Conservation (phyloP, 1,140 invertebrate genomes). For the Diorhabda elongata region DNA sequence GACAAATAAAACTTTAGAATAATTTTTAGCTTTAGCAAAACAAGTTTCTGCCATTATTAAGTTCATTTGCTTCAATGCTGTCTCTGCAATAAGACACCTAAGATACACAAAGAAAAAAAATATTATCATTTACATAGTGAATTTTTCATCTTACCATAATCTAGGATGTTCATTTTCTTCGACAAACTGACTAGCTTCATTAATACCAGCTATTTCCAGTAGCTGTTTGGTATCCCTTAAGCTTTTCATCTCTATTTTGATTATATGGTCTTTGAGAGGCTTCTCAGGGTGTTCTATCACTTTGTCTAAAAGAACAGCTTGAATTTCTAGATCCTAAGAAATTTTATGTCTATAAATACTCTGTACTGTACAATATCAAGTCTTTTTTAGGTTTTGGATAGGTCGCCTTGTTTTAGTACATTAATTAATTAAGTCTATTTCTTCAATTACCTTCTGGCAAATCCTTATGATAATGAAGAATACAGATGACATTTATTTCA, state of each 20-base stretch:
- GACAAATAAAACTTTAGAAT: constrained; percentile 84
- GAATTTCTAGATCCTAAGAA: constrained; percentile 83
- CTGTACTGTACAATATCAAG: too few species aligned
- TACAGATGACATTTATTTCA: too few species aligned
- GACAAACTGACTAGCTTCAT: constrained; percentile 89
- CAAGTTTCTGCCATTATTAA: constrained; percentile 88
- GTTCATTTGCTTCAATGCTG: constrained; percentile 82
- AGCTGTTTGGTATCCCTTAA: constrained; percentile 88
- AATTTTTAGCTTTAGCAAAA: constrained; percentile 89
- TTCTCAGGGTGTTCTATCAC: constrained; percentile 77
- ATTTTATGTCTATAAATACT: neutral
- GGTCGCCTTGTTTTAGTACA: too few species aligned
- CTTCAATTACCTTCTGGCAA: too few species aligned
- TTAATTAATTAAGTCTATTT: too few species aligned
- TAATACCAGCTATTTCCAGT: constrained; percentile 83
- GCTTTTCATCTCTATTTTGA: constrained; percentile 88
- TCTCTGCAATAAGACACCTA: constrained; percentile 85
- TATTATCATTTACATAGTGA: too few species aligned
- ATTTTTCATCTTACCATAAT: constrained; percentile 62
- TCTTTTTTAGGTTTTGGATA: too few species aligned
- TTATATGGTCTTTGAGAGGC: constrained; percentile 67
- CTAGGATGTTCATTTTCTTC: constrained; percentile 94
- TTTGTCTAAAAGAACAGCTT: constrained; percentile 85
- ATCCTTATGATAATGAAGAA: too few species aligned
- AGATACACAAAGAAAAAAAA: neutral